A percentile compares a stretch with the other conserved stretches of the same genome.
Conservation (phyloP, 2,888 invertebrate genomes). For the Bruchidius siliquastri region DNA sequence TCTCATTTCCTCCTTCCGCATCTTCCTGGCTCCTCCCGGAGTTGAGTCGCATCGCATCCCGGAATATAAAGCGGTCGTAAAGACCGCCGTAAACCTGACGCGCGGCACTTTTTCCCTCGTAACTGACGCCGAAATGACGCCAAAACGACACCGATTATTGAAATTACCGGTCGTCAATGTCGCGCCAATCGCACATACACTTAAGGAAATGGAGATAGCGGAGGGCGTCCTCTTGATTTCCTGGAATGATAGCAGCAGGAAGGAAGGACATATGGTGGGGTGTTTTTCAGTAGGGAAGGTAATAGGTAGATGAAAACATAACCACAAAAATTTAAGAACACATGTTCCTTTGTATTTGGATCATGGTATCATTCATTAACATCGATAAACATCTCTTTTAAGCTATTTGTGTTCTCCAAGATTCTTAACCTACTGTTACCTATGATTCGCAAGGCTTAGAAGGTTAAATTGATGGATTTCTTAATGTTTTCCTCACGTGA, state of each 20-base stretch:
- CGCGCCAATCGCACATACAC: conserved; percentile 28
- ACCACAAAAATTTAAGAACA: too few species aligned
- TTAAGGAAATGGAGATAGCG: conserved; percentile 19
- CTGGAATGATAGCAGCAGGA: not conserved
- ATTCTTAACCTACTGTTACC: too few species aligned
- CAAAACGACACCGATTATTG: conserved; percentile 32
- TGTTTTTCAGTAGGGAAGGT: not conserved
- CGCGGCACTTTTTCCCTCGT: conserved; percentile 26
- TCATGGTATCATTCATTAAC: too few species aligned
- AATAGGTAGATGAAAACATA: too few species aligned
- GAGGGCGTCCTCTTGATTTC: conserved; percentile 2
- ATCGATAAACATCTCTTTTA: too few species aligned
- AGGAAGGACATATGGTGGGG: not conserved
- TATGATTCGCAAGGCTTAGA: too few species aligned
- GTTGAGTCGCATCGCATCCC: not conserved
- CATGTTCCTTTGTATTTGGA: too few species aligned
- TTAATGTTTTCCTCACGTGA: too few species aligned
- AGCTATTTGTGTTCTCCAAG: too few species aligned
- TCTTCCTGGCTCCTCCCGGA: not conserved
- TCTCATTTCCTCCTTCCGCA: not conserved
- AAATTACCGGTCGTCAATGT: conserved; percentile 31
- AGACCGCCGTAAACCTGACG: conserved; percentile 14
- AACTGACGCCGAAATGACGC: conserved; percentile 25
- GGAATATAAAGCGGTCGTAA: not conserved
- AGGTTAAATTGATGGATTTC: too few species aligned